Evolutionary conservation across 2,113 vertebrate species (phyloP), one percentile per base, ranked within the genome.

Genomic region (Phainopepla nitens): DNA sequence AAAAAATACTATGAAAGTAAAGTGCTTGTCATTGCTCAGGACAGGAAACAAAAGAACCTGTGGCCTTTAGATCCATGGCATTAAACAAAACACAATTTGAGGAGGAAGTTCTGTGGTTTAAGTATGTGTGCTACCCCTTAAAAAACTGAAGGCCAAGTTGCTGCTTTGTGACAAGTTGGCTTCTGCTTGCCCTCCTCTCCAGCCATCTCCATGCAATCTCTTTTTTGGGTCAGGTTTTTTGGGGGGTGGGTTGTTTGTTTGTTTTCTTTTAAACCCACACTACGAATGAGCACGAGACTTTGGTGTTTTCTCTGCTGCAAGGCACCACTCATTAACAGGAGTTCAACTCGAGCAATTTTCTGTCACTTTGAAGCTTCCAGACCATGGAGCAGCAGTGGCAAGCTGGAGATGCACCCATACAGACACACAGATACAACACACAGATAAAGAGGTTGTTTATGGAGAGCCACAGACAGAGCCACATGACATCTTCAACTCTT

Each of bases 21-120:
- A 98, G 98, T 98, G 98, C 98, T 98, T 87, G 93, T 97, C 92
- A 49, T 94, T 97, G 96, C 96, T 96, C 93, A 92, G 85, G 95
- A 97, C 68, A 96, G 88, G 92, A 96, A 96, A 96, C 89, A 91
- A 96, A 94, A 91, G 45, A 87, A 78, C 78, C 92, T 93, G 96
- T 97, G 96, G 96, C 97, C 94, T 97, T 95, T 95, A 94, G 97
- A 96, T 97, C 97, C 95, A 94, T 47, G 91, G 95, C 93, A 44
- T 92, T 33, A 50, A 85, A 90, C 82, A 82, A 94, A 92, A 78
- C 58, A 60, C 36, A 14, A 44, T 70, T 8, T 42, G 42, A 73
- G 64, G 81, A 91, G 86, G 68, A 72, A 71, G 58, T 65, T 89
- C 72, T 39, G 64, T 6, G 15, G 39, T 92, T 81, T 82, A 79